phyloP scores from a whole-genome alignment of 2,113 vertebrate species.

The Gymnarchus niloticus region DNA sequence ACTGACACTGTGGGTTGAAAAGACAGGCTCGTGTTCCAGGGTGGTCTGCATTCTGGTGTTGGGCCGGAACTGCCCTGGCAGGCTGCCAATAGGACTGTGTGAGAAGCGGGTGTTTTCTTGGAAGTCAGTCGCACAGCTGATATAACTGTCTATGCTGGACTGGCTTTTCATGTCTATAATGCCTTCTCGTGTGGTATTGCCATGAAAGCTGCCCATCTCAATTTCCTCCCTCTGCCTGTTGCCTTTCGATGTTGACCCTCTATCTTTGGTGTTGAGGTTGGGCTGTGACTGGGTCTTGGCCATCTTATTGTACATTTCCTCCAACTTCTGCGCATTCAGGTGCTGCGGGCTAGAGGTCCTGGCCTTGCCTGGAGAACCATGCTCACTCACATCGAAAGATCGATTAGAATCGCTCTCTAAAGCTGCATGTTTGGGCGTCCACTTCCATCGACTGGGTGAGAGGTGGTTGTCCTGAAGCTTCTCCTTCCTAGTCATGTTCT shows the following conservation, averaged over 20 bases:
- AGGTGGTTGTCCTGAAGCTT: conserved; percentile 90
- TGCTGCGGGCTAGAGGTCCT: conserved; percentile 81
- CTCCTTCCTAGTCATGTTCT: conserved; percentile 69
- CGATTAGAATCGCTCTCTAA: conserved; percentile 93
- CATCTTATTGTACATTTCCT: conserved; percentile 98
- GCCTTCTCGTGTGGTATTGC: conserved; percentile 73
- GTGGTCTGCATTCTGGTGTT: conserved; percentile 59
- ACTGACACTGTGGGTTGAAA: conserved; percentile 53
- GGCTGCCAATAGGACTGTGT: conserved; percentile 71
- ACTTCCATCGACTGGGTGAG: conserved; percentile 93
- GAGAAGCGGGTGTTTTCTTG: conserved; percentile 78
- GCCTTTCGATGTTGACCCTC: conserved; percentile 44
- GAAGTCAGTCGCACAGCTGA: conserved; percentile 94
- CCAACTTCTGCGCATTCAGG: conserved; percentile 86
- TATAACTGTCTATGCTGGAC: conserved; percentile 97
- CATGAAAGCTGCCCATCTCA: conserved; percentile 79
- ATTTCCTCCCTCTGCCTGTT: conserved; percentile 79
- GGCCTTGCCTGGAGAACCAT: conserved; percentile 76
- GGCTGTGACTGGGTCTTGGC: conserved; percentile 96
- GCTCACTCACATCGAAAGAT: conserved; percentile 83
- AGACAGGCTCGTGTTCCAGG: conserved; percentile 49
- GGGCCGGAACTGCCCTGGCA: conserved; percentile 64
- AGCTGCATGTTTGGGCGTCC: conserved; percentile 77
- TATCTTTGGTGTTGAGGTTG: conserved; percentile 88
- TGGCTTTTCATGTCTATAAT: conserved; percentile 94